phyloP scores from a whole-genome alignment of 2,797 vertebrate genomes.

The Pagetopsis macropterus region DNA sequence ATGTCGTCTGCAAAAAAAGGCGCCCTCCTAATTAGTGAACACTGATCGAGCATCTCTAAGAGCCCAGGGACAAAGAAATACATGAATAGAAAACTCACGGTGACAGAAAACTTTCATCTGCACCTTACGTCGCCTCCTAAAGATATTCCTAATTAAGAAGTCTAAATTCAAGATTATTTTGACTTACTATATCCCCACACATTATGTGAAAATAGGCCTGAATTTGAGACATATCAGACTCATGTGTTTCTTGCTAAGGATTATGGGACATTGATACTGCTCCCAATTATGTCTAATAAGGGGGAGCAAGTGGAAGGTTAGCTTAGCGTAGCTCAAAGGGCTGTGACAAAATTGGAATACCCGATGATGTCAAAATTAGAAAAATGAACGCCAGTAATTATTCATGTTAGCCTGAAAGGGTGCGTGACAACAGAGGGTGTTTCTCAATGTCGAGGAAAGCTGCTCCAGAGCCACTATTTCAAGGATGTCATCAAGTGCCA shows the following conservation, averaged over 20 bases:
- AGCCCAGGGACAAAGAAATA: conserved; percentile 49
- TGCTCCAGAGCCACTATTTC: too few species aligned
- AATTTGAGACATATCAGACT: neutral
- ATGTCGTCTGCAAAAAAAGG: conserved; percentile 62
- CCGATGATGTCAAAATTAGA: too few species aligned
- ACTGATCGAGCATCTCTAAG: conserved; percentile 63
- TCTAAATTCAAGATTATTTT: neutral
- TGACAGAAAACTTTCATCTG: conserved; percentile 23
- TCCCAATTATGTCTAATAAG: neutral
- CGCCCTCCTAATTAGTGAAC: conserved; percentile 75
- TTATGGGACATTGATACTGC: neutral
- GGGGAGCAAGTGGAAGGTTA: neutral
- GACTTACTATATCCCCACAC: neutral
- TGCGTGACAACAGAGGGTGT: too few species aligned
- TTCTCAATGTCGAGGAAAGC: too few species aligned
- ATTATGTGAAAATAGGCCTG: neutral
- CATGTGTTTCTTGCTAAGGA: neutral
- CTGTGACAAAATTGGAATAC: too few species aligned
- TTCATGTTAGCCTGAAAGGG: too few species aligned
- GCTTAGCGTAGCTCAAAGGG: too few species aligned
- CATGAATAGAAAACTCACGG: conserved; percentile 19
- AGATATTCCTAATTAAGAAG: neutral
- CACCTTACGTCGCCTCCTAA: neutral
- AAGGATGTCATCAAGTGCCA: too few species aligned
- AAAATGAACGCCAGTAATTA: too few species aligned